Conservation (phyloP, 92 coral and sea anemone species). For the Hydrozoanthus gracilis region DNA sequence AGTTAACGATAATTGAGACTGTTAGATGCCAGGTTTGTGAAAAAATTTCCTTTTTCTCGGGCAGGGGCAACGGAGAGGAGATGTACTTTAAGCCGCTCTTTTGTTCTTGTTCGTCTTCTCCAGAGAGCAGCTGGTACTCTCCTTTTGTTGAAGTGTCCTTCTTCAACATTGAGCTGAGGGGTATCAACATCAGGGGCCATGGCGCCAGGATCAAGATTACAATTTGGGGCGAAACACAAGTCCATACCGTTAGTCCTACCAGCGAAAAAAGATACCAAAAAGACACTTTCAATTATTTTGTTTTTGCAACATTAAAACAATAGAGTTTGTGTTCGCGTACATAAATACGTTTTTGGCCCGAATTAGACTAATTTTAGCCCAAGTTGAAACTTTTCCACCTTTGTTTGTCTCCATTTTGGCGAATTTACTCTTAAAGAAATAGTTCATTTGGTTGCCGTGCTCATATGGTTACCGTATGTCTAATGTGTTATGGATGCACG, state of each 20-base stretch:
- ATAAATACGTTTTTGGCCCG: too few relatives aligned
- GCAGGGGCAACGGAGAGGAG: slow-evolving; percentile 1
- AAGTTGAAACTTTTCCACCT: too few relatives aligned
- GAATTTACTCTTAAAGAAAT: too few relatives aligned
- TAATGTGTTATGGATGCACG: too few relatives aligned
- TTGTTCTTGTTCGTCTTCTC: neutral
- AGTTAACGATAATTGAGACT: slow-evolving; percentile 15
- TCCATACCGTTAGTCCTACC: slow-evolving; percentile 32
- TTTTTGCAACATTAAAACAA: too few relatives aligned
- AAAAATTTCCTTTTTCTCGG: slow-evolving; percentile 8
- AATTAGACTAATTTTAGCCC: too few relatives aligned
- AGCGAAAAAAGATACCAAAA: neutral
- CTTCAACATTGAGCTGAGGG: neutral
- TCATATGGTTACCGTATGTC: too few relatives aligned
- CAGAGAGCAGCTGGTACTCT: slow-evolving; percentile 6
- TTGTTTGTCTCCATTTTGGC: too few relatives aligned
- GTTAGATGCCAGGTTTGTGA: slow-evolving; percentile 24
- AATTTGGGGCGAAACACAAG: slow-evolving; percentile 34
- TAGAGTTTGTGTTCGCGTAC: too few relatives aligned
- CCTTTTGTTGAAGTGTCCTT: neutral
- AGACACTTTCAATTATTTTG: too few relatives aligned
- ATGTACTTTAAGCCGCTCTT: neutral
- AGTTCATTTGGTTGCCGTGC: too few relatives aligned
- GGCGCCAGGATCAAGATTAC: slow-evolving; percentile 29
- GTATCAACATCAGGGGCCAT: slow-evolving; percentile 30